Evolutionary conservation across 2,888 invertebrate species (phyloP), one percentile per base, ranked within the genome.

Genomic region (Diplazon laetatorius): DNA sequence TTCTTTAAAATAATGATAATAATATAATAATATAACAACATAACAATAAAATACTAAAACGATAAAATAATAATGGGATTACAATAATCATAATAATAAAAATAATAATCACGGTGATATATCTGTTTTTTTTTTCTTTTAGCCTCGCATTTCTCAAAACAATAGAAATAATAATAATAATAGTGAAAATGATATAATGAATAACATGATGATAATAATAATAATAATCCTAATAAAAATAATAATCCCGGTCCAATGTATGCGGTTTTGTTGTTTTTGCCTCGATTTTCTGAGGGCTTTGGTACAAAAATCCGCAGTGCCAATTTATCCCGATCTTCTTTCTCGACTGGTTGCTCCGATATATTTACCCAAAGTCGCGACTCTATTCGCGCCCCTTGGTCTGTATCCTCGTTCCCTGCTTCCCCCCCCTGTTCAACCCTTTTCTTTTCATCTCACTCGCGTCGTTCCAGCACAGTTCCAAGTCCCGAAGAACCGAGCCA

Each of bases 291-390:
- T 42, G 35, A 44, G 18, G 65, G 20, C 59, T 59, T 60, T 5
- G 25, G 52, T 30, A 39, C 37, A 62, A 35, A n/a, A 72, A 55
- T 68, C 72, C 62, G 46, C 46, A 60, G 14, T 68, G 62, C 44
- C 66, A 72, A 72, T 72, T 76, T 72, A 72, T 72, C 62, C 46
- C 25, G 50, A 42, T 55, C 55, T 72, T 55, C 10, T 10, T 39
- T 35, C 22, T 16, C 18, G 68, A 25, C 39, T 39, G 22, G 52
- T 62, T 39, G 68, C 59, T 46, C 70, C 66, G 66, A 76, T 76
- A 72, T 72, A 76, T 76, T 68, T 42, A 60, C 60, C 71, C 46
- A 52, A 76, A 62, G 60, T 72, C 68, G 48, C 46, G 55, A 62
- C 74, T 52, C 60, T 50, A 60, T 52, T 42, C 10, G 30, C 30